phyloP scores from a whole-genome alignment of 2,888 invertebrate genomes.

The Aphodius granarius region DNA sequence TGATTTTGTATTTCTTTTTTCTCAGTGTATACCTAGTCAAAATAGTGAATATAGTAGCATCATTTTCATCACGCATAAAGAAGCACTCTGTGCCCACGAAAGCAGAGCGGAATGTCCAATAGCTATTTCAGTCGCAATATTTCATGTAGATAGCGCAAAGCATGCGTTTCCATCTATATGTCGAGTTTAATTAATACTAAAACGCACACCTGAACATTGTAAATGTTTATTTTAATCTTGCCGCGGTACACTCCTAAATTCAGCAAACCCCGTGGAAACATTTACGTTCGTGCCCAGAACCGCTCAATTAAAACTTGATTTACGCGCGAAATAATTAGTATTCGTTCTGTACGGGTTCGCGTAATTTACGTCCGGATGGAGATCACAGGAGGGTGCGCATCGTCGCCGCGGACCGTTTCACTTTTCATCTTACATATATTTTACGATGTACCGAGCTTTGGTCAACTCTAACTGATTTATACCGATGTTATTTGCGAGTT shows the following conservation, averaged over 20 bases:
- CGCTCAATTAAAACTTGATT: constrained; percentile 47
- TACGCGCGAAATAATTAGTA: constrained; percentile 49
- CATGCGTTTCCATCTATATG: neutral
- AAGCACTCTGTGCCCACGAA: neutral
- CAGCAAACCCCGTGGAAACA: constrained; percentile 31
- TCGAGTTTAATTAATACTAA: constrained; percentile 7
- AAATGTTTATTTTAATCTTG: constrained; percentile 13
- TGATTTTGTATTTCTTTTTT: too few relatives aligned
- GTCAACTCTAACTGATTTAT: neutral
- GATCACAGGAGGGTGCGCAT: constrained; percentile 42
- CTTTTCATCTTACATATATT: constrained; percentile 6
- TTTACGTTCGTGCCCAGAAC: constrained; percentile 41
- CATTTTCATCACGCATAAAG: neutral
- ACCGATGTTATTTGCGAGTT: neutral
- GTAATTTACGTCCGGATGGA: constrained; percentile 45
- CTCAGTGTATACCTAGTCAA: too few relatives aligned
- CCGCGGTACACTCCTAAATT: constrained; percentile 6
- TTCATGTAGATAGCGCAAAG: neutral
- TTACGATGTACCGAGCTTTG: neutral
- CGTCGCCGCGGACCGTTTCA: neutral
- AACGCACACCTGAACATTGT: constrained; percentile 10
- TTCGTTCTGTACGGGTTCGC: constrained; percentile 41
- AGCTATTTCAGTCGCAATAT: neutral
- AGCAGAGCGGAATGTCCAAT: neutral
- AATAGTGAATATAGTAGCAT: too few relatives aligned